Evolutionary conservation across 2,113 vertebrate species (phyloP).

Genomic region (Seriola dumerili): DNA sequence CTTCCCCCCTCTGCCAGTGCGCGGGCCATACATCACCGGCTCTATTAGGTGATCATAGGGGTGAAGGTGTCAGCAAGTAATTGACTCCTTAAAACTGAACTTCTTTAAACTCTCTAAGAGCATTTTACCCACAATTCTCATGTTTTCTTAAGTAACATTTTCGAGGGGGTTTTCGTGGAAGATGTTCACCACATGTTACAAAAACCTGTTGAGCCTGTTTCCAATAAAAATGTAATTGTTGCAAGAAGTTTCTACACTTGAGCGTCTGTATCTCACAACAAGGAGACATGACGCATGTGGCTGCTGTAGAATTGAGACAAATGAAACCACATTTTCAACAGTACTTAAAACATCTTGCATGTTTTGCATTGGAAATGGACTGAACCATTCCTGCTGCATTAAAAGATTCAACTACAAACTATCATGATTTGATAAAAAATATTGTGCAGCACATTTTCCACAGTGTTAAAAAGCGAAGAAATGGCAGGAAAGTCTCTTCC

Average conservation of each 20-base stretch:
- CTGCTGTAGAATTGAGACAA: neutral
- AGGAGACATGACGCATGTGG: neutral
- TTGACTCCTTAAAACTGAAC: neutral
- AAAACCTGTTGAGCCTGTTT: conserved; percentile 6
- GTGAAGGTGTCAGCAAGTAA: neutral
- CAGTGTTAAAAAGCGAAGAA: neutral
- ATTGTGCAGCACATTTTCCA: neutral
- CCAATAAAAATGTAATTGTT: conserved; percentile 8
- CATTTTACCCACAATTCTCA: too few relatives aligned
- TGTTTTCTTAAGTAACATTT: neutral
- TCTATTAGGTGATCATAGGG: neutral
- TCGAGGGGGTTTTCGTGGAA: too few relatives aligned
- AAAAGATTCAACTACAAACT: neutral
- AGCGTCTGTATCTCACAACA: neutral
- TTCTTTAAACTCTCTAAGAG: neutral
- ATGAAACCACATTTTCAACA: neutral
- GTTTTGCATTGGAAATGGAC: conserved; percentile 9
- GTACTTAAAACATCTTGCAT: neutral
- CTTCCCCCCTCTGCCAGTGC: conserved; percentile 10
- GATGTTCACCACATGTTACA: conserved; percentile 1
- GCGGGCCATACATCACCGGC: conserved; percentile 13
- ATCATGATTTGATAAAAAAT: neutral
- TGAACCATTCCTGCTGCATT: neutral
- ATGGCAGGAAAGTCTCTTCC: neutral
- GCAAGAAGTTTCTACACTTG: neutral